Percentiles rank a stretch among this genome's conserved stretches.
Evolutionary conservation across 37 sponge, comb jelly and placozoan species (phyloP).

Genomic region (Ianthella basta): DNA sequence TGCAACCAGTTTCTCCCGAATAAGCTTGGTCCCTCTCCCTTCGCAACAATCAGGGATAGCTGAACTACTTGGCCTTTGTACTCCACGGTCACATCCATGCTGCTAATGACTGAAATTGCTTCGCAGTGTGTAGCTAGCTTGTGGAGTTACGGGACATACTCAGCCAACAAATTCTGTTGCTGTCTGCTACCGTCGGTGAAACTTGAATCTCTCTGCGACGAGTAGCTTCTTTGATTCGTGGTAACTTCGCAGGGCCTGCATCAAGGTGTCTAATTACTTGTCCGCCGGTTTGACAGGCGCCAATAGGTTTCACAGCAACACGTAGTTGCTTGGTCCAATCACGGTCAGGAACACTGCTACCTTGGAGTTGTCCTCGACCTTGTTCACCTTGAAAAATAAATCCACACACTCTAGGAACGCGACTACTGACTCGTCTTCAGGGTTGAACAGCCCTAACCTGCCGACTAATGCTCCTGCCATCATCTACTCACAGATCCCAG

Average conservation of each 20-base stretch:
- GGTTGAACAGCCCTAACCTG: background rate
- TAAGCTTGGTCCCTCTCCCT: no score
- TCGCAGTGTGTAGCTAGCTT: no score
- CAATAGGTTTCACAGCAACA: slow-evolving; percentile 1
- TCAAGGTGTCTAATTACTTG: background rate
- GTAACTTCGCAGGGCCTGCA: background rate
- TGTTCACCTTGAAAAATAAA: background rate
- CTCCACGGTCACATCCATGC: no score
- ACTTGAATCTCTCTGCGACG: no score
- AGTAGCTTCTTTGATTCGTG: background rate
- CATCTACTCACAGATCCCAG: no score
- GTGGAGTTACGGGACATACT: no score
- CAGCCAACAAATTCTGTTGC: no score
- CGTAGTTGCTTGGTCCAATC: background rate
- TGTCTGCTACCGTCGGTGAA: no score
- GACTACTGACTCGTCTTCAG: background rate
- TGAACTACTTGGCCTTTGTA: no score
- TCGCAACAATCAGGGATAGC: no score
- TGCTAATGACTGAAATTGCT: no score
- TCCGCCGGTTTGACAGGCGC: slow-evolving; percentile 5
- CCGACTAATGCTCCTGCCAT: slow-evolving; percentile 3
- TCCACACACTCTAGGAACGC: background rate
- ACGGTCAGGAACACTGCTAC: background rate
- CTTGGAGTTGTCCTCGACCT: background rate
- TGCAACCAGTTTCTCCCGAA: no score